Base-by-base conservation (phyloP, 2,113 vertebrate genomes). In the Excalfactoria chinensis region DNA sequence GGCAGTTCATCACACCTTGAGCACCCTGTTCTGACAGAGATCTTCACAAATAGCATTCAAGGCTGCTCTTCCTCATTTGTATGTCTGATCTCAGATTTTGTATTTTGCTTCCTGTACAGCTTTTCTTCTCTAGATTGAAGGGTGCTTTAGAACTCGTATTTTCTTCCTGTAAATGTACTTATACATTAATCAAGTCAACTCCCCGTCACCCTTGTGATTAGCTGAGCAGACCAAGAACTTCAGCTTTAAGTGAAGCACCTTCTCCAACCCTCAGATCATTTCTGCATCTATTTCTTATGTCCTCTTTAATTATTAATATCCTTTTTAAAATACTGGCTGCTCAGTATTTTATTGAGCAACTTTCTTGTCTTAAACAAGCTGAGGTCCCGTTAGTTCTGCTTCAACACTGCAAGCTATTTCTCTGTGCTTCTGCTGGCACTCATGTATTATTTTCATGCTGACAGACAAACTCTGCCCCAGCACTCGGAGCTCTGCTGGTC, bases 161-260 rank as follows among this genome's bases (percentile, higher is more conserved):
- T 95, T 91, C 75, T 93, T 60, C 77, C 64, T 77, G 46, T 5
- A 79, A 88, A 93, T 4, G 59, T 59, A 93, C 85, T 94, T 67
- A 59, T 2, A 67, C n/a, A 41, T 63, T 93, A 95, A 96, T 93
- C 83, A 90, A 93, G 49, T 58, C 68, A 94, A 76, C 20, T 44
- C 68, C 87, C 71, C 11, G 48, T 60, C 62, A 90, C 59, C 37
- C 75, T 15, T 83, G 35, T 70, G 90, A 93, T 94, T 73, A 95
- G 71, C 75, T 77, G 75, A 92, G 81, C 60, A 86, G 89, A 76
- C 49, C 19, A 37, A 91, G 67, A 95, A 90, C 81, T 84, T 86
- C 16, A 75, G 87, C 74, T 73, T 91, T 41, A 79, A 88, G 60
- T 59, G 64, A 95, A 95, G 88, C 78, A 94, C 67, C 59, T 89